phyloP scores from a whole-genome alignment of 2,113 vertebrate genomes.

The Aegithalos caudatus region DNA sequence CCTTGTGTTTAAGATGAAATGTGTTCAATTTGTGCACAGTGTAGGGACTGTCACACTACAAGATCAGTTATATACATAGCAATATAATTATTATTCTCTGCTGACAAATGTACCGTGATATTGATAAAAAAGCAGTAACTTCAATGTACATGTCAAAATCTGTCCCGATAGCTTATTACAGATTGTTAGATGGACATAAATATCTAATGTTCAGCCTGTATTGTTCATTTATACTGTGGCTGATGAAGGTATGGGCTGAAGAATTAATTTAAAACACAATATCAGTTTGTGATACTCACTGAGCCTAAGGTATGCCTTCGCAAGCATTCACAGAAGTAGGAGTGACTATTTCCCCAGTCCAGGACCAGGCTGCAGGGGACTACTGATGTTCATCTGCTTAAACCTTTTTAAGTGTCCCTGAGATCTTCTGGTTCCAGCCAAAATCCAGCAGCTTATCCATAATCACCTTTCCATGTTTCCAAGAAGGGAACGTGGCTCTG shows the following conservation, averaged over 20 bases:
- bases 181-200: slow-evolving; percentile 43
- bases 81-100: slow-evolving; percentile 38
- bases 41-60: slow-evolving; percentile 16
- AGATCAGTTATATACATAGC: slow-evolving; percentile 25
- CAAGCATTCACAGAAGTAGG: accelerated
- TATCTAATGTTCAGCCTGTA: slow-evolving; percentile 26
- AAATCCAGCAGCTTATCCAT: background rate
- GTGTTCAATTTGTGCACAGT: slow-evolving; percentile 36
- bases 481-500: accelerated
- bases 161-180: slow-evolving; percentile 45
- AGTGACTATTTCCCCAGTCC: background rate
- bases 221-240: background rate
- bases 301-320: background rate
- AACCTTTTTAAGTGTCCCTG: background rate
- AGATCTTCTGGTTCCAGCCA: background rate
- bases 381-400: background rate
- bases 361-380: background rate
- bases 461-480: background rate
- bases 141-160: slow-evolving; percentile 29
- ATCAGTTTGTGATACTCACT: background rate
- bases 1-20: slow-evolving; percentile 34
- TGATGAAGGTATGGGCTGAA: slow-evolving; percentile 26
- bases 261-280: slow-evolving; percentile 6
- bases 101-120: slow-evolving; percentile 57
- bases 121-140: slow-evolving; percentile 61